These are phyloP conservation scores for Globicephala melas DNA, from an alignment of 2,113 vertebrate genomes.

Conservation along the genomic window DNA sequence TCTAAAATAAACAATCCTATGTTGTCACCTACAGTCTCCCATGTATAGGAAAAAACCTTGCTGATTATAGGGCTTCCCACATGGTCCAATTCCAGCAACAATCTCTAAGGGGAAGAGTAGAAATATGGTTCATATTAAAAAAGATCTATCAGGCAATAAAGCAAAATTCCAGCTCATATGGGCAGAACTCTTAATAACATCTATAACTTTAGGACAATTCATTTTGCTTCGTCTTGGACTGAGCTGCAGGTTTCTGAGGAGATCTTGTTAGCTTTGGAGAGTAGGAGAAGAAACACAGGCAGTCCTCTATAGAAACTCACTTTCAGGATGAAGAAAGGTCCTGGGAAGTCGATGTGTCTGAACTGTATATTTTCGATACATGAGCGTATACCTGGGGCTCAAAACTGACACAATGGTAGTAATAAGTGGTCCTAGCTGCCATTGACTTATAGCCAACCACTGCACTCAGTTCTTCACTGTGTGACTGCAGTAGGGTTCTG, in stretches of 20 bases:
- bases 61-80: background rate
- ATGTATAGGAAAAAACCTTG: background rate
- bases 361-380: background rate
- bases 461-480: background rate
- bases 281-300: background rate
- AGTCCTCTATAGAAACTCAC: background rate
- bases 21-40: background rate
- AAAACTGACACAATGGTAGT: background rate
- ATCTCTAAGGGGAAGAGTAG: background rate
- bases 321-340: background rate
- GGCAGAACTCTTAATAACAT: background rate
- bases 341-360: background rate
- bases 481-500: background rate
- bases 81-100: background rate
- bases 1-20: background rate
- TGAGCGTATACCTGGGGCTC: background rate
- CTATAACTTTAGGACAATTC: background rate
- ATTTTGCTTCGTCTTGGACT: background rate
- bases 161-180: background rate
- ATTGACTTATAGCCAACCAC: background rate
- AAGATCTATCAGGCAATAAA: background rate
- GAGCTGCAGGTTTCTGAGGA: background rate
- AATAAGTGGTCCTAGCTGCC: background rate
- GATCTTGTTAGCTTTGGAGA: background rate
- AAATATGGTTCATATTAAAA: background rate